Base-by-base conservation (phyloP, 2,888 invertebrate species). In the Venusia cambrica region DNA sequence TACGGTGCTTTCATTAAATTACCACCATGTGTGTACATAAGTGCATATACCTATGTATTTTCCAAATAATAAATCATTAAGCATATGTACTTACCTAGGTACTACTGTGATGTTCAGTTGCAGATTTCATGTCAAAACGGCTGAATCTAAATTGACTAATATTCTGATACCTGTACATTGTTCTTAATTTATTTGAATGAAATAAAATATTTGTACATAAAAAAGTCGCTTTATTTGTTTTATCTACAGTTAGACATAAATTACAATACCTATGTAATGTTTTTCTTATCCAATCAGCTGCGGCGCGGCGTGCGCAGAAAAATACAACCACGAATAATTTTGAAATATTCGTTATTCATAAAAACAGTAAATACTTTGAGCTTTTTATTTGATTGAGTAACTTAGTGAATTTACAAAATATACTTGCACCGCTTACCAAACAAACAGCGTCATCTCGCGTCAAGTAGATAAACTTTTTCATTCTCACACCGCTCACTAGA, bases 201-300 rank as follows among this genome's bases (percentile, higher is more conserved):
- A 34, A 42, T 31, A 9, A 38, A 4, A n/a, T n/a, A n/a, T n/a
- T 11, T 65, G 62, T 85, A 83, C 80, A 84, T 85, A 84, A 77
- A 85, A 83, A 84, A 80, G 76, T 84, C 68, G 65, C 62, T 87
- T 85, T 85, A 85, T 80, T 85, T 71, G 71, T 75, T 48, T 42
- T 81, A 87, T 85, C 87, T 87, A 87, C 85, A 87, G 72, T 83
- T 83, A 84, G 76, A 80, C 83, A 84, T 87, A 84, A 85, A 85
- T 84, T 85, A 85, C 84, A 85, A 85, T 87, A 87, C 80, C 84
- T n/a, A n/a, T n/a, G 43, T 73, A 71, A 73, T 74, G 68, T 62
- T 73, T 71, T 63, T 56, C 54, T 57, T 63, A 54, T 62, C 45
- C 45, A 42, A 62, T 62, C 73, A 67, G 72, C 68, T 64, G 74